phyloP scores from a whole-genome alignment of 2,113 vertebrate genomes.

The Prinia subflava region DNA sequence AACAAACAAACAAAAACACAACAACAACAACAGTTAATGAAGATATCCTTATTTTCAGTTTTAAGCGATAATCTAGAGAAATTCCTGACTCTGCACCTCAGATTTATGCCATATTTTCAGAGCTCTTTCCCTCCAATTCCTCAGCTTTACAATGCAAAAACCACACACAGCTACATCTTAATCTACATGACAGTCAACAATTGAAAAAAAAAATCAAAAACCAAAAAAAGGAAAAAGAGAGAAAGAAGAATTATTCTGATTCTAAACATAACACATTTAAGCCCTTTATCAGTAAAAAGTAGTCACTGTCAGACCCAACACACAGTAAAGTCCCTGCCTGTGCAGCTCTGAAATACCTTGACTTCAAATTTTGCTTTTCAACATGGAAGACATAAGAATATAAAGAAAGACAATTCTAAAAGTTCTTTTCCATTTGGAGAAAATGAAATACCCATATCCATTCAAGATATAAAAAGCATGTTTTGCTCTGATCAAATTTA shows the following conservation, averaged over 20 bases:
- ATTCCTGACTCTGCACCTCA: background rate
- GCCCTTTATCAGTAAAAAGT: background rate
- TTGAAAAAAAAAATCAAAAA: fast-evolving
- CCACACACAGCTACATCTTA: background rate
- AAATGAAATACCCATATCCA: background rate
- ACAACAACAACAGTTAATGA: background rate
- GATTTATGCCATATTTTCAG: background rate
- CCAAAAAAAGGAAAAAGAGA: fast-evolving
- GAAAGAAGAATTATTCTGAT: background rate
- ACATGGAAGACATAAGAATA: background rate
- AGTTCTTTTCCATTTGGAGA: background rate
- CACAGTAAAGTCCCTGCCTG: background rate
- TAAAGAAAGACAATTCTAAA: background rate
- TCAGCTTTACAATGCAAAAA: background rate
- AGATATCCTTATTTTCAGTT: background rate
- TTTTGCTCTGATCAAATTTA: background rate
- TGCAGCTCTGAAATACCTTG: background rate
- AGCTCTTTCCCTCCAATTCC: background rate
- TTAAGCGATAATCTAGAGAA: background rate
- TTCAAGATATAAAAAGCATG: background rate
- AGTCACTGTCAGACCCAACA: background rate
- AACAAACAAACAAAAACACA: background rate
- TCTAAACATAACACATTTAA: background rate
- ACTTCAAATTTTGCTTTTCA: background rate
- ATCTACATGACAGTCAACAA: background rate